Conservation (phyloP, 2,113 vertebrate species). For the Petrocephalus microphthalmus region DNA sequence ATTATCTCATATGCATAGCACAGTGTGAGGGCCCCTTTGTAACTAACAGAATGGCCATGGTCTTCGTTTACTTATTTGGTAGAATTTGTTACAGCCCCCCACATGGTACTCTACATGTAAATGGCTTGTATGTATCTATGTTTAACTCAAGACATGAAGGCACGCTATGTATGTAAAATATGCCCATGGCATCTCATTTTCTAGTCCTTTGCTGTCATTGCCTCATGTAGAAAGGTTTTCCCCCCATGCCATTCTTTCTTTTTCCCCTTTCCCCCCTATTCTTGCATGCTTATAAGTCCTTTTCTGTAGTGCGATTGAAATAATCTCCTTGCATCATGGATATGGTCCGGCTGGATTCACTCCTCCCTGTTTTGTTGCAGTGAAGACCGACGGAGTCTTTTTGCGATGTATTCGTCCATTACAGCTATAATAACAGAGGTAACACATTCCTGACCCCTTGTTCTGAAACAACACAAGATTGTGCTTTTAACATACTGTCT, state of each 20-base stretch:
- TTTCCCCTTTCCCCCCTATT: neutral
- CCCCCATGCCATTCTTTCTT: neutral
- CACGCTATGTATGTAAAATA: neutral
- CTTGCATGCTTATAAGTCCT: neutral
- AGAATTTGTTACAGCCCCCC: constrained; percentile 8
- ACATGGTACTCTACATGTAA: neutral
- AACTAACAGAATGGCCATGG: constrained; percentile 4
- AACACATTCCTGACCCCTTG: constrained; percentile 64
- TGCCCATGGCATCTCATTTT: neutral
- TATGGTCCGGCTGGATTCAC: constrained; percentile 1
- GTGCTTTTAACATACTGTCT: constrained; percentile 82
- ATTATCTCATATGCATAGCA: constrained; percentile 5
- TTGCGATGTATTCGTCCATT: constrained; percentile 69
- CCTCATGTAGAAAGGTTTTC: neutral
- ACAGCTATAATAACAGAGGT: constrained; percentile 68
- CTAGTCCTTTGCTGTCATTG: neutral
- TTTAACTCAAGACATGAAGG: constrained; percentile 13
- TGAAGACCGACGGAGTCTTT: constrained; percentile 42
- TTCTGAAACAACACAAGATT: constrained; percentile 64
- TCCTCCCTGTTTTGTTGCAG: constrained; percentile 23
- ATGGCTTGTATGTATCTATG: neutral
- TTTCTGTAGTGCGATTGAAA: neutral
- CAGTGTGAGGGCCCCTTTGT: constrained; percentile 8
- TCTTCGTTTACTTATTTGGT: constrained; percentile 12
- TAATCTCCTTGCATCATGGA: neutral